phyloP scores from a whole-genome alignment of 2,797 vertebrate genomes.

The Rhynchonycteris naso region DNA sequence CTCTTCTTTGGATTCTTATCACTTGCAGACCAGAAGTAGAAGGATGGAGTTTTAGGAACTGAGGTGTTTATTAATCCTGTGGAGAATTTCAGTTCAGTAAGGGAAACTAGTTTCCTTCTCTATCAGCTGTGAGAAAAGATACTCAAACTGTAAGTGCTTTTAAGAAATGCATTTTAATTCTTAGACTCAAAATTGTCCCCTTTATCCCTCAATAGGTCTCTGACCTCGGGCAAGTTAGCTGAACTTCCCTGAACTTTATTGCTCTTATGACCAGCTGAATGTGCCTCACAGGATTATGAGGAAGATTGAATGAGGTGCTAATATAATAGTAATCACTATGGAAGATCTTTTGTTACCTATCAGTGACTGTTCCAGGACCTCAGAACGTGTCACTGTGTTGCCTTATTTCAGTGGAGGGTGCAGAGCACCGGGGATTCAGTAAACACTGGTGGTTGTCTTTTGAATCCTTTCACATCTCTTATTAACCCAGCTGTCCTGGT shows the following conservation, averaged over 20 bases:
- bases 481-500: background rate
- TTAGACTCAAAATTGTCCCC: background rate
- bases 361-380: background rate
- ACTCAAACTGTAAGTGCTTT: background rate
- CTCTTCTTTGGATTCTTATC: background rate
- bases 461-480: slow-evolving; percentile 4
- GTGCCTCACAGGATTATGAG: background rate
- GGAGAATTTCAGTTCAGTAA: background rate
- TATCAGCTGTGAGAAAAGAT: background rate
- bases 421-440: background rate
- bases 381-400: background rate
- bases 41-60: background rate
- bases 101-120: background rate
- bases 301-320: background rate
- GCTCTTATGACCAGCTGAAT: background rate
- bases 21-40: background rate
- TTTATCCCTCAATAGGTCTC: background rate
- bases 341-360: background rate
- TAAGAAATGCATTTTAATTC: background rate
- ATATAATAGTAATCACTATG: background rate
- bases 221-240: background rate
- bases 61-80: slow-evolving; percentile 8
- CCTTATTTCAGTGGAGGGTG: background rate
- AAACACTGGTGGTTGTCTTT: background rate
- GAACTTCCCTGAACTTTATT: background rate